Evolutionary conservation across 2,888 invertebrate species (phyloP).

Genomic region (Xestia c-nigrum): DNA sequence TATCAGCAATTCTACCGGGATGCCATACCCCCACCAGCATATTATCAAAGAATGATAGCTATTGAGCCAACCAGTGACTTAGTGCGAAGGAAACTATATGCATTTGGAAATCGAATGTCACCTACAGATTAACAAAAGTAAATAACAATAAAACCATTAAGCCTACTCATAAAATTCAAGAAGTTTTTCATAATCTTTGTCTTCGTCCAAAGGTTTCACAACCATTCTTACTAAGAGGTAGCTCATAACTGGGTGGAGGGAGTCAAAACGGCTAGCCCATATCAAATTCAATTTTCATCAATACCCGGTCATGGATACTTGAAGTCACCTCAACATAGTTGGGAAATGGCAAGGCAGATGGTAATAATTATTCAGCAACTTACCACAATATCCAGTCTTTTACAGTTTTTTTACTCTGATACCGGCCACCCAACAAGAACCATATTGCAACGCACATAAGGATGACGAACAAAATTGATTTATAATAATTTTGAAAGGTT

Average conservation of each 20-base stretch:
- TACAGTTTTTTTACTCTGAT: not conserved
- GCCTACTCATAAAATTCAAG: not conserved
- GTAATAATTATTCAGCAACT: not conserved
- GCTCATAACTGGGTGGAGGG: not conserved
- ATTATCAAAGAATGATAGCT: not conserved
- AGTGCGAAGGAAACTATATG: not conserved
- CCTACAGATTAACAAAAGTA: not conserved
- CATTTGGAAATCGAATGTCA: not conserved
- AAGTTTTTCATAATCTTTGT: not conserved
- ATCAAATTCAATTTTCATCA: not conserved
- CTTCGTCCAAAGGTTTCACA: not conserved
- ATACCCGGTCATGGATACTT: not conserved
- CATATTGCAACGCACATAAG: too few species aligned
- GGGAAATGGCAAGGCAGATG: not conserved
- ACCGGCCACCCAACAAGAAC: not conserved
- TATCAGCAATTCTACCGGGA: conserved; percentile 65
- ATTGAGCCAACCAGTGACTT: not conserved
- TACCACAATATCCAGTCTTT: not conserved
- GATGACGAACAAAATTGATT: too few species aligned
- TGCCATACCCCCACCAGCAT: conserved; percentile 47
- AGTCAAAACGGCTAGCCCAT: not conserved
- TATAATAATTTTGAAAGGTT: not conserved
- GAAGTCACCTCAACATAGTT: not conserved
- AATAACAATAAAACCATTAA: not conserved
- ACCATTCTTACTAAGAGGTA: not conserved